phyloP scores from a whole-genome alignment of 2,888 invertebrate genomes.

The Macropis europaea region DNA sequence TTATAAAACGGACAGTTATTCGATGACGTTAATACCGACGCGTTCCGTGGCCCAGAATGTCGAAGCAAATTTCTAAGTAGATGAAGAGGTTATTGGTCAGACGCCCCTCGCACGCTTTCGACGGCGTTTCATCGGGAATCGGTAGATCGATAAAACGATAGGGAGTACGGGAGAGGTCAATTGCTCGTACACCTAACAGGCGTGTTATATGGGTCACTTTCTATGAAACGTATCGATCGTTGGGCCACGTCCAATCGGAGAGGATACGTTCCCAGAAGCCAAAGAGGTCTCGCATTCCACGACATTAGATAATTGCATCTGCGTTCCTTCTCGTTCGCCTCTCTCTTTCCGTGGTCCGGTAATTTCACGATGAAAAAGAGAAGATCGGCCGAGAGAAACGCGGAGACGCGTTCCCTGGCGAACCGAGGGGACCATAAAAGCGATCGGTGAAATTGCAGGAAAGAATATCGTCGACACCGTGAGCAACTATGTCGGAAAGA shows the following conservation, averaged over 20 bases:
- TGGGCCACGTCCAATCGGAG: constrained; percentile 48
- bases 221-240: constrained; percentile 51
- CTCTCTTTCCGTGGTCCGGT: constrained; percentile 4
- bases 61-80: too few relatives aligned
- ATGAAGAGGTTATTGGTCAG: too few relatives aligned
- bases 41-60: too few relatives aligned
- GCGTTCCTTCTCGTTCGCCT: constrained; percentile 2
- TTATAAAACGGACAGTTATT: too few relatives aligned
- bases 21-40: too few relatives aligned
- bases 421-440: constrained; percentile 29
- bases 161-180: constrained; percentile 5
- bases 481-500: not conserved
- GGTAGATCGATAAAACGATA: too few relatives aligned
- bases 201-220: constrained; percentile 55
- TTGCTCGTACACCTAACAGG: constrained; percentile 2
- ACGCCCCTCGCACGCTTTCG: too few relatives aligned
- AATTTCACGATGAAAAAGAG: constrained; percentile 24
- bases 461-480: not conserved
- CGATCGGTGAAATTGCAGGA: constrained; percentile 26
- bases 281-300: constrained; percentile 31
- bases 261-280: constrained; percentile 59
- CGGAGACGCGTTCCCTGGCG: constrained; percentile 27
- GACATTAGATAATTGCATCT: constrained; percentile 49
- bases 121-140: too few relatives aligned
- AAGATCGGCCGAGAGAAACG: constrained; percentile 19